Conservation (phyloP, 2,797 vertebrate genomes). For the Sebastes elongatus region DNA sequence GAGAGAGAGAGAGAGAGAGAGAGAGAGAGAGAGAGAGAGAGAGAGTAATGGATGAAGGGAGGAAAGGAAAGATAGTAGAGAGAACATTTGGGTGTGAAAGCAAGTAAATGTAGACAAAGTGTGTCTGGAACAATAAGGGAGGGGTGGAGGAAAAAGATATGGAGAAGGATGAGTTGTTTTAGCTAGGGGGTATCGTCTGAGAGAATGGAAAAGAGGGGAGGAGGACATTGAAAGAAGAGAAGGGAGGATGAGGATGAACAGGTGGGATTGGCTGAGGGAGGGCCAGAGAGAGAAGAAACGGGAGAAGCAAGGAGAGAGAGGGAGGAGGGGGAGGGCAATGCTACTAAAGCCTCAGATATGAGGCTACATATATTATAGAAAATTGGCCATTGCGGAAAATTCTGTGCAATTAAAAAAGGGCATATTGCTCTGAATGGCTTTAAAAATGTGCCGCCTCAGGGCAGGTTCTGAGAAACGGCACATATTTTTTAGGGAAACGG, state of each 20-base stretch:
- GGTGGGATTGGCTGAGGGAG: not conserved
- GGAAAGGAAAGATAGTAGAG: not conserved
- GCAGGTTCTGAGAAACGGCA: not conserved
- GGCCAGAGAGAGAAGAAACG: not conserved
- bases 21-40: not conserved
- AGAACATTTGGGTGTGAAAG: not conserved
- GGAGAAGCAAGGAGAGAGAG: constrained; percentile 4
- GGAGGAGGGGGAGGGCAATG: not conserved
- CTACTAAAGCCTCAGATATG: not conserved
- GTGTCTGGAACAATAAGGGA: not conserved
- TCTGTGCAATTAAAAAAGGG: constrained; percentile 33
- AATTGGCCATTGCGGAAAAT: constrained; percentile 46
- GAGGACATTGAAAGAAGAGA: not conserved
- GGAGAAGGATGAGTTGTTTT: constrained; percentile 23
- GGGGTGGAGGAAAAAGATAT: constrained; percentile 2
- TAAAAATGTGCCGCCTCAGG: not conserved
- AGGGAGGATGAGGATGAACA: not conserved
- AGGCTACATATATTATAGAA: constrained; percentile 20
- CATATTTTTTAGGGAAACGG: not conserved
- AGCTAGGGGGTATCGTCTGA: not conserved
- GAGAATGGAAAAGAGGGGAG: not conserved
- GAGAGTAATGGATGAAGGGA: not conserved
- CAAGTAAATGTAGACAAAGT: not conserved
- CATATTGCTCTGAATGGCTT: constrained; percentile 1
- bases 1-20: no score